Percentiles rank a stretch among this genome's conserved stretches.
Conservation (phyloP, 1,140 invertebrate genomes). For the Maconellicoccus hirsutus region DNA sequence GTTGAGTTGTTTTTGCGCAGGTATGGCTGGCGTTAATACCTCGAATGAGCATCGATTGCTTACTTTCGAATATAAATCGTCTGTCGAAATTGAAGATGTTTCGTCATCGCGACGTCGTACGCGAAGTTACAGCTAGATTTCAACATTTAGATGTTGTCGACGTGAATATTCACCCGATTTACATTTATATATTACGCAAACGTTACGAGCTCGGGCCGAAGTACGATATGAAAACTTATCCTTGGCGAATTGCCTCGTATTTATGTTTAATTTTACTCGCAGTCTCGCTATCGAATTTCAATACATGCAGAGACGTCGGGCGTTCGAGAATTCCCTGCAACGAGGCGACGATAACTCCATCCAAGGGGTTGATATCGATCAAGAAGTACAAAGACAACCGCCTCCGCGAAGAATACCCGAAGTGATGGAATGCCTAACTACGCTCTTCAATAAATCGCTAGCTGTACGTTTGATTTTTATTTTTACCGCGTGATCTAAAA, state of each 20-base stretch:
- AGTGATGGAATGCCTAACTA: not conserved
- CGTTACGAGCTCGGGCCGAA: not conserved
- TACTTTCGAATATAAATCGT: not conserved
- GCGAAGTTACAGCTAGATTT: not conserved
- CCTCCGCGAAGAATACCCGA: not conserved
- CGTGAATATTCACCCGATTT: not conserved
- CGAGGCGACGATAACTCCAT: not conserved
- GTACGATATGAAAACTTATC: not conserved
- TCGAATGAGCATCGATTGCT: not conserved
- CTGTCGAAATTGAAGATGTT: conserved; percentile 6
- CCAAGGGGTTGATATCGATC: not conserved
- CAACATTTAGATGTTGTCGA: not conserved
- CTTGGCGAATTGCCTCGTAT: too few species aligned
- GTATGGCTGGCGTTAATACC: conserved; percentile 6
- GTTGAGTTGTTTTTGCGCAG: not conserved
- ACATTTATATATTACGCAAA: not conserved
- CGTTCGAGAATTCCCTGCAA: not conserved
- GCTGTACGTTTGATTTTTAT: not conserved
- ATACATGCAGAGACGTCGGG: not conserved
- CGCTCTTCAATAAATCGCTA: not conserved
- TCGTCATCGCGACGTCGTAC: not conserved
- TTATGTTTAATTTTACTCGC: not conserved
- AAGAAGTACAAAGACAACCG: not conserved
- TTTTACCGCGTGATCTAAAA: not conserved
- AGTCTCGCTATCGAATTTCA: conserved; percentile 15